A percentile compares a stretch with the other conserved stretches of the same genome.
Conservation (phyloP, 2,888 invertebrate species). For the Boloria selene region DNA sequence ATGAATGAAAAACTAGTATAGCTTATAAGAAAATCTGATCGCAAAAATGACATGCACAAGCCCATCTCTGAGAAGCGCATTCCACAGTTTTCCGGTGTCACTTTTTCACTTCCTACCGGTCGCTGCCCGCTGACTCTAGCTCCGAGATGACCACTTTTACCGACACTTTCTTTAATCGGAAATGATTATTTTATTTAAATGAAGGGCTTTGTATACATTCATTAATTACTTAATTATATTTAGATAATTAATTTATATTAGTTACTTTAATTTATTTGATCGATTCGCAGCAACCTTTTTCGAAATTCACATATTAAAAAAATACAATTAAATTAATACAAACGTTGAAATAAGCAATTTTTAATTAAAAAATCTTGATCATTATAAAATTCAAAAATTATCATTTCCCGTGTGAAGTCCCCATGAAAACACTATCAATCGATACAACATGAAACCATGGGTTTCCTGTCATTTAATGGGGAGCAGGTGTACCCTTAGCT, state of each 20-base stretch:
- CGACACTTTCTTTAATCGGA: conserved; percentile 46
- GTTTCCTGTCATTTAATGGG: conserved; percentile 40
- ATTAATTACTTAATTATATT: background rate
- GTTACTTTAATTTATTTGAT: no score
- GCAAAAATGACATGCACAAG: conserved; percentile 20
- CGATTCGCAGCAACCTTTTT: no score
- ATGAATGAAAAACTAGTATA: conserved; percentile 5
- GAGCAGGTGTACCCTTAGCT: conserved; percentile 58
- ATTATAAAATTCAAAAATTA: background rate
- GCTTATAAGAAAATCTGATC: conserved; percentile 12
- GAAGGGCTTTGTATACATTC: background rate
- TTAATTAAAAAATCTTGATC: background rate
- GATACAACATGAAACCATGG: conserved; percentile 27
- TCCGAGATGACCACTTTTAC: conserved; percentile 59
- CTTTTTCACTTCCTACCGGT: conserved; percentile 63
- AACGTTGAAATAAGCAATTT: background rate
- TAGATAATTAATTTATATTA: no score
- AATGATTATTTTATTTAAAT: background rate
- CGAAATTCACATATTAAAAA: no score
- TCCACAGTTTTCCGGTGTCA: conserved; percentile 51
- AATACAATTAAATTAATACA: background rate
- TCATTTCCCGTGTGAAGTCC: conserved; percentile 16
- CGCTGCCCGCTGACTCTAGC: conserved; percentile 19
- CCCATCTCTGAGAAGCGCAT: conserved; percentile 24
- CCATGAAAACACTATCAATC: conserved; percentile 17